Conservation (phyloP, 2,113 vertebrate species). For the Isichthys henryi region DNA sequence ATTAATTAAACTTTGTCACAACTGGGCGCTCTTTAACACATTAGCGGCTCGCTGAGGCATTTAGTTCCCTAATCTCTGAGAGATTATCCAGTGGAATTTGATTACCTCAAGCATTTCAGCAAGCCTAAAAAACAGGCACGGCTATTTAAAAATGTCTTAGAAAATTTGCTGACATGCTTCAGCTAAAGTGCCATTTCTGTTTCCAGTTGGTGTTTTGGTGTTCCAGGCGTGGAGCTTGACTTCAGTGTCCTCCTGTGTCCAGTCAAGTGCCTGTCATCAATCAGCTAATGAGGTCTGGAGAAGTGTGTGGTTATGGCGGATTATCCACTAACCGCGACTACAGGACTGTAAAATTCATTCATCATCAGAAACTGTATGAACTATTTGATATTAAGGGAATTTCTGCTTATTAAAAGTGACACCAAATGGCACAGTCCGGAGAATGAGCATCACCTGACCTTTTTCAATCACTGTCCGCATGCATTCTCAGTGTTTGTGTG, state of each 20-base stretch:
- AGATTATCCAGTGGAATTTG: constrained; percentile 36
- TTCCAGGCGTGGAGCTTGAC: background rate
- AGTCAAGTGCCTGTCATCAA: background rate
- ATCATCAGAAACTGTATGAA: background rate
- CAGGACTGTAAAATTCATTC: background rate
- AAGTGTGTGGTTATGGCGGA: background rate
- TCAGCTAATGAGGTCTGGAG: background rate
- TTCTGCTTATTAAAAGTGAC: background rate
- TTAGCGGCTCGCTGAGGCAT: constrained; percentile 27
- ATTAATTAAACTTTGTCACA: constrained; percentile 45
- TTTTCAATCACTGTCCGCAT: background rate
- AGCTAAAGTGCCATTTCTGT: background rate
- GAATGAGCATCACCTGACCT: background rate
- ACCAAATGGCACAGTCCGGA: background rate
- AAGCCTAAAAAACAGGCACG: background rate
- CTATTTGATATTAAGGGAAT: background rate
- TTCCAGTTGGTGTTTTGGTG: background rate
- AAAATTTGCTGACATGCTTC: background rate
- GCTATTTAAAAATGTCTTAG: background rate
- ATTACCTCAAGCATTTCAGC: constrained; percentile 13
- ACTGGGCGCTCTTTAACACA: constrained; percentile 33
- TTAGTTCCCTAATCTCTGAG: constrained; percentile 39
- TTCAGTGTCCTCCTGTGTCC: background rate
- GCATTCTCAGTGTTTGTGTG: background rate
- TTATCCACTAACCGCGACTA: background rate